Evolutionary conservation across 1,140 invertebrate genomes (phyloP), one percentile per base, ranked within the genome.

Genomic region (Brachionus paranguensis): DNA sequence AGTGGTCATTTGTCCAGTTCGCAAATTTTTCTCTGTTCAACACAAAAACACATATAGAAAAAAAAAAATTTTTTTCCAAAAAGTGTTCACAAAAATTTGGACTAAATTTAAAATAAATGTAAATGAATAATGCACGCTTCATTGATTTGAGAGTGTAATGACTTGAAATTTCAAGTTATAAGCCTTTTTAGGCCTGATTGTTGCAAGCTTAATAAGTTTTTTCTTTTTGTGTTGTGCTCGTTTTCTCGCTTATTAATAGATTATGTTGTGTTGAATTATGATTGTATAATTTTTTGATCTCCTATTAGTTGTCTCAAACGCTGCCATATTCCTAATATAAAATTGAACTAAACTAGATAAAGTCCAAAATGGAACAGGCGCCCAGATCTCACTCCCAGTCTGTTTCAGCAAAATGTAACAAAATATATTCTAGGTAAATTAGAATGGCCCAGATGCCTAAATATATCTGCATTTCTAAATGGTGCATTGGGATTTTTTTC

Each of bases 131-230:
- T 37, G 47, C 47, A 76, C 43, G 72, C 72, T 76, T 76, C 43
- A 50, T 76, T 76, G 72, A 76, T 50, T 76, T 29, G 11, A 76
- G 72, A 76, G 72, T 76, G 72, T 50, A 76, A 76, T 76, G 72
- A 76, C 72, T 76, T 76, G 27, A 50, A 50, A 27, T 76, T 76
- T 76, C 20, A 76, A 76, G 72, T 76, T 76, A 76, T 76, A 76
- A 50, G 43, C 72, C n/a, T 76, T 50, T 76, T 45, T 43, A 45
- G 70, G 17, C 70, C 70, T 43, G 72, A 50, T 50, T 76, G 14
- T 50, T 76, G 47, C 24, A 29, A 76, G 20, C 37, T 37, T 70
- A 37, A 37, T 41, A 37, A 70, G 17, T 70, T 70, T 37, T 70
- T 41, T 37, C 12, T 33, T 41, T 41, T 70, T 29, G 12, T 37